Conservation (phyloP, 1,140 invertebrate genomes). For the Drosophila ironensis region DNA sequence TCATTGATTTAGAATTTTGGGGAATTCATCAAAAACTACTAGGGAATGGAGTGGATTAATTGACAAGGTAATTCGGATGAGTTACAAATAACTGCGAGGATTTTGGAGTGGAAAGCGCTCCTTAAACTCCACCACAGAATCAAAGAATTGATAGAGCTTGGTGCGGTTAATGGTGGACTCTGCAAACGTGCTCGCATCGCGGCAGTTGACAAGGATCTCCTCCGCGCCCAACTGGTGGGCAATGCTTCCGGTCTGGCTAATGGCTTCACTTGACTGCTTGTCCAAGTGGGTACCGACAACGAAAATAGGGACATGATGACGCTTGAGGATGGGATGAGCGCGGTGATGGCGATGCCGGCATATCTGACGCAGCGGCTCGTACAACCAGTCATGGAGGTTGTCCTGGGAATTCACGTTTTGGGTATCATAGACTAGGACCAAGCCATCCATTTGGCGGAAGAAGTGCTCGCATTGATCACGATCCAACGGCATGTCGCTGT, state of each 20-base stretch:
- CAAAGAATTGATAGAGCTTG: constrained; percentile 40
- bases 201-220: constrained; percentile 50
- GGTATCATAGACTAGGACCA: constrained; percentile 40
- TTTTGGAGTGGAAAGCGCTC: constrained; percentile 31
- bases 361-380: constrained; percentile 37
- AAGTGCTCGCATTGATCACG: constrained; percentile 17
- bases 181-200: constrained; percentile 22
- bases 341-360: constrained; percentile 23
- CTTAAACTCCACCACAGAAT: constrained; percentile 56
- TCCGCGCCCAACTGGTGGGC: constrained; percentile 45
- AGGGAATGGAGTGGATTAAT: no score
- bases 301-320: constrained; percentile 44
- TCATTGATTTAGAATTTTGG: no score
- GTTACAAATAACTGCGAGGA: no score
- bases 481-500: constrained; percentile 11
- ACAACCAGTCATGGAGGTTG: constrained; percentile 43
- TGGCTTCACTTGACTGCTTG: neutral
- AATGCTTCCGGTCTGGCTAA: constrained; percentile 19
- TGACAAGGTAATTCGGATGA: no score
- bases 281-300: constrained; percentile 50
- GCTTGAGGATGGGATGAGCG: constrained; percentile 7
- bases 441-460: constrained; percentile 38
- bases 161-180: constrained; percentile 32
- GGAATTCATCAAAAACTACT: no score
- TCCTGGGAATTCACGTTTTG: constrained; percentile 35